Conservation (phyloP, 2,113 vertebrate genomes). For the Neodon shergylaensis region DNA sequence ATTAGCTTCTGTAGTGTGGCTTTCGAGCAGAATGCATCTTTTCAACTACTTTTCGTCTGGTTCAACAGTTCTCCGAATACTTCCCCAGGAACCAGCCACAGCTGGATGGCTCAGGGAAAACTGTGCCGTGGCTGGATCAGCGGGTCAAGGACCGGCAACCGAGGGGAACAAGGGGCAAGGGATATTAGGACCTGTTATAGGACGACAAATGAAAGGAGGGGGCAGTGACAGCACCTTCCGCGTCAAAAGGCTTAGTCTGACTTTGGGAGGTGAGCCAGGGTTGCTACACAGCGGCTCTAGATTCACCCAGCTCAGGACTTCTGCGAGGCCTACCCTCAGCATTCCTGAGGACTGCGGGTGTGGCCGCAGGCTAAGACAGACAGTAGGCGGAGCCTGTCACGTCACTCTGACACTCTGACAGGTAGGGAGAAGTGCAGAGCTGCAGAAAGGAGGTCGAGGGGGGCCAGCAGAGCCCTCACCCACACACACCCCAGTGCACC, state of each 20-base stretch:
- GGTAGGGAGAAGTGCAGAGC: no score
- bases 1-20: neutral
- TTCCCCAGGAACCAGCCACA: neutral
- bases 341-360: neutral
- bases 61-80: neutral
- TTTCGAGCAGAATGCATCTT: neutral
- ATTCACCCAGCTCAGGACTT: no score
- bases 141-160: accelerated
- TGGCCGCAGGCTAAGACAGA: accelerated
- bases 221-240: neutral
- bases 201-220: neutral
- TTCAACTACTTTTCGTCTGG: no score
- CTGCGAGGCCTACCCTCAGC: neutral
- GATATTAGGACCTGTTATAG: neutral
- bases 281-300: no score
- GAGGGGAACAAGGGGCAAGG: neutral
- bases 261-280: neutral
- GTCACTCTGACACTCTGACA: neutral
- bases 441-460: neutral
- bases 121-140: neutral
- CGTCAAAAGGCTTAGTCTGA: neutral
- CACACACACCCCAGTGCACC: neutral
- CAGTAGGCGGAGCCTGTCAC: accelerated
- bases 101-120: neutral
- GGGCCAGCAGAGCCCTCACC: neutral